Evolutionary conservation across 2,797 vertebrate species (phyloP).

Genomic region (Sebastes nivosus): DNA sequence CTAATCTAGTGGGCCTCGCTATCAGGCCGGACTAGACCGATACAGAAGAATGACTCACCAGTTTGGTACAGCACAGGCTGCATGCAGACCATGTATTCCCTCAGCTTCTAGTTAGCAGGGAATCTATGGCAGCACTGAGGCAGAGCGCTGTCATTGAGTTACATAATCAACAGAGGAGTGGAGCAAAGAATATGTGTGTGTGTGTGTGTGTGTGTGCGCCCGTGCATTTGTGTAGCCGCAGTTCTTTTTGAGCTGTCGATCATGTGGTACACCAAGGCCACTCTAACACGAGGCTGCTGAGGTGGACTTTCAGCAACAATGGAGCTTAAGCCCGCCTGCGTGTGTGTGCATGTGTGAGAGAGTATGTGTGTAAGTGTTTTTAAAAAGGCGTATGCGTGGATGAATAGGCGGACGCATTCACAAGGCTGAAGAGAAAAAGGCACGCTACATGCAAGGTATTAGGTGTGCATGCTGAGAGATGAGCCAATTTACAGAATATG

Average conservation of each 20-base stretch:
- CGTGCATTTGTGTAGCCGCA: slow-evolving; percentile 49
- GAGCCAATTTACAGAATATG: slow-evolving; percentile 60
- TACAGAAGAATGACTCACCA: slow-evolving; percentile 77
- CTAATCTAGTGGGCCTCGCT: slow-evolving; percentile 60
- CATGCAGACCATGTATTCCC: slow-evolving; percentile 73
- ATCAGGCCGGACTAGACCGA: slow-evolving; percentile 52
- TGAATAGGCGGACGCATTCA: slow-evolving; percentile 33
- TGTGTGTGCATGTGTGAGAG: neutral
- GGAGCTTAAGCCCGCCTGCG: slow-evolving; percentile 34
- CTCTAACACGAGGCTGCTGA: slow-evolving; percentile 71
- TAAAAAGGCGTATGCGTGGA: slow-evolving; percentile 34
- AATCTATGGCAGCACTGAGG: slow-evolving; percentile 76
- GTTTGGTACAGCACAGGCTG: slow-evolving; percentile 67
- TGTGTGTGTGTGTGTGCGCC: slow-evolving; percentile 19
- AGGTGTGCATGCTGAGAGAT: slow-evolving; percentile 49
- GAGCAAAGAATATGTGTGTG: slow-evolving; percentile 23
- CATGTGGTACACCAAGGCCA: slow-evolving; percentile 70
- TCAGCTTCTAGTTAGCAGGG: slow-evolving; percentile 76
- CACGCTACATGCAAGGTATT: slow-evolving; percentile 38
- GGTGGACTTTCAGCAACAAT: slow-evolving; percentile 74
- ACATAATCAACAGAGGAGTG: slow-evolving; percentile 77
- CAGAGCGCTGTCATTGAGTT: slow-evolving; percentile 78
- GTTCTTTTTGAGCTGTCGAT: slow-evolving; percentile 72
- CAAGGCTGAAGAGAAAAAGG: slow-evolving; percentile 30
- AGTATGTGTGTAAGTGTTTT: slow-evolving; percentile 25